phyloP scores from a whole-genome alignment of 2,888 invertebrate genomes.

The Ennomos quercinarius region DNA sequence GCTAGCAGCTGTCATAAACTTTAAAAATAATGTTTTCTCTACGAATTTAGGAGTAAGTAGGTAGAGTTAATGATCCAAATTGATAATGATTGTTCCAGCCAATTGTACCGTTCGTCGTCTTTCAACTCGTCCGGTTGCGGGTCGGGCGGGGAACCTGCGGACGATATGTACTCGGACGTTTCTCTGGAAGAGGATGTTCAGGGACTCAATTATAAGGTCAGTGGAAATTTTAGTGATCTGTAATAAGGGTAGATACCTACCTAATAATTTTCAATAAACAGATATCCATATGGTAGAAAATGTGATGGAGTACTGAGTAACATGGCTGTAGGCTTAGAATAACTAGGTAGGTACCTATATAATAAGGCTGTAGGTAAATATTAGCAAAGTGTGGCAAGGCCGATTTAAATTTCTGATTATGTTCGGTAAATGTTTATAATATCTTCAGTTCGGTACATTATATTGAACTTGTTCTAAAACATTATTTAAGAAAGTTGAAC shows the following conservation, averaged over 20 bases:
- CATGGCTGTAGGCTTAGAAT: too few species aligned
- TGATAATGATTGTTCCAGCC: constrained; percentile 85
- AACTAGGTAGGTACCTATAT: too few species aligned
- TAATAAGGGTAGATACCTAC: not conserved
- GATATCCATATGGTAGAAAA: too few species aligned
- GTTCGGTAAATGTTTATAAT: too few species aligned
- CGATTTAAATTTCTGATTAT: too few species aligned
- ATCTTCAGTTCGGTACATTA: too few species aligned
- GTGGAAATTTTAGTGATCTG: constrained; percentile 38
- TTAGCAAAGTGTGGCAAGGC: too few species aligned
- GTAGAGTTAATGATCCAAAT: constrained; percentile 36
- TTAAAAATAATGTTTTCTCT: constrained; percentile 24
- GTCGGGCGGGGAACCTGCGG: constrained; percentile 95
- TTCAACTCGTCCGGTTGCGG: constrained; percentile 97
- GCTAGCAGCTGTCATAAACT: constrained; percentile 24
- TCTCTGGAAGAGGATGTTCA: constrained; percentile 96
- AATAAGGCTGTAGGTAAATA: too few species aligned
- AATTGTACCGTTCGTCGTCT: constrained; percentile 96
- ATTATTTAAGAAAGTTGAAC: too few species aligned
- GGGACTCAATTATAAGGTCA: constrained; percentile 97
- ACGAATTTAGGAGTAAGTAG: constrained; percentile 20
- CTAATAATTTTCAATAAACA: too few species aligned
- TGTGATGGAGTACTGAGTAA: too few species aligned
- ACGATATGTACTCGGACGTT: constrained; percentile 98
- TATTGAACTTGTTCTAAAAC: too few species aligned